Evolutionary conservation across 2,113 vertebrate genomes (phyloP), one percentile per base, ranked within the genome.

Genomic region (Dasyurus viverrinus): DNA sequence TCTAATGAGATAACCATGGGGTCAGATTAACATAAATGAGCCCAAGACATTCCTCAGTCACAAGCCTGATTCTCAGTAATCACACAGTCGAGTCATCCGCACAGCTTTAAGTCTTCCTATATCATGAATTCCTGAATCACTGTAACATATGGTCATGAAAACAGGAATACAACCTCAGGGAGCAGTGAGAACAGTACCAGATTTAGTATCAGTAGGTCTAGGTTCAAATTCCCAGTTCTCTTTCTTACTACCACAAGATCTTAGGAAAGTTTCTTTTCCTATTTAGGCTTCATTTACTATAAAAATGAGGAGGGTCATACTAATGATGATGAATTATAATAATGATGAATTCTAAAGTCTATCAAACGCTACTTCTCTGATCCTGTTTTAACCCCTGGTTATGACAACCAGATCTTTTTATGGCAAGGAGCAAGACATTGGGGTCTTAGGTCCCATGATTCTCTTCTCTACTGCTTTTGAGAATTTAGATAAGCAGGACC

Each of bases 281-380:
- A 7, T 94, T 25, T 94, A 90, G 24, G 5, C 0, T 6, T 93
- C 26, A 60, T 60, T 91, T 48, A 57, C 22, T 55, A 10, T 92
- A 93, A 95, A 95, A 95, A 94, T 93, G 2, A 93, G 94, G 47
- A 25, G 2, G 57, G 26, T 30, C 57, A 68, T 12, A 68, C 54
- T 54, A 6, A 48, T 48, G 7, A 48, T 48, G 48, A 48, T 48
- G 48, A 48, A 48, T 48, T 48, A 48, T 48, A 48, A 48, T 48
- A 48, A 48, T 48, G 55, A 57, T 57, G 55, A 57, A 7, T 27
- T 84, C 68, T 42, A 84, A 84, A 16, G 19, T 84, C n/a, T 42
- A 0, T 22, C 36, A 22, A 42, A 19, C 7, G 23, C 14, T 84
- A 22, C 42, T 42, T 23, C 19, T 42, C n/a, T 23, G n/a, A 84